These are phyloP conservation scores for Arctocebus calabarensis DNA, from an alignment of 2,797 vertebrate species.

Conservation along the genomic window DNA sequence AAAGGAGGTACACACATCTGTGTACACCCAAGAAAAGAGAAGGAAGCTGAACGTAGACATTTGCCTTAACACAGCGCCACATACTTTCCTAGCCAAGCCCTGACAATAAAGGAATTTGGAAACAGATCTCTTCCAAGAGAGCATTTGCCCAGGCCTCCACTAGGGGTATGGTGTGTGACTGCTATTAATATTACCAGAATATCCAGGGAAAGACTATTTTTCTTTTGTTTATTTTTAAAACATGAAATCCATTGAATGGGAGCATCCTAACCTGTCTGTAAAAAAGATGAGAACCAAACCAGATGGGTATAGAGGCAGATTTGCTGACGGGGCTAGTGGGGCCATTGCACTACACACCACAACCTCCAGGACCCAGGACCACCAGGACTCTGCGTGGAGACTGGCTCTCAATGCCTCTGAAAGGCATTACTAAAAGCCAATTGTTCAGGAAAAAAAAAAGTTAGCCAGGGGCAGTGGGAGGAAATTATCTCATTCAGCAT, in stretches of 20 bases:
- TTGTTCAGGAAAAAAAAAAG: conserved; percentile 14
- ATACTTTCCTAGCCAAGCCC: not conserved
- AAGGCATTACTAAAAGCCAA: not conserved
- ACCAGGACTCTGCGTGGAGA: not conserved
- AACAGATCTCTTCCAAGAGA: not conserved
- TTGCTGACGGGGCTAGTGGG: accelerated
- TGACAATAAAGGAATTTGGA: conserved; percentile 1
- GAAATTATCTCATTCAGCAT: not conserved
- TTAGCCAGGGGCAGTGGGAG: not conserved
- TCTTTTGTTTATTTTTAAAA: conserved; percentile 10
- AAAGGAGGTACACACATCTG: not conserved
- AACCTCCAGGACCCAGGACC: not conserved
- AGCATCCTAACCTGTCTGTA: not conserved
- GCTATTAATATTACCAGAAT: not conserved
- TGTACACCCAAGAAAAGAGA: not conserved
- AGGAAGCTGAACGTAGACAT: not conserved
- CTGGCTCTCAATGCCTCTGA: not conserved
- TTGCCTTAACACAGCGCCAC: not conserved
- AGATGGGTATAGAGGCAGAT: not conserved
- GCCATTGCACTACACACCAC: accelerated
- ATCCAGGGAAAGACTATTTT: not conserved
- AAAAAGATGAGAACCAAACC: not conserved
- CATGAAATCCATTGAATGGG: not conserved
- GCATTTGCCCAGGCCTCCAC: not conserved
- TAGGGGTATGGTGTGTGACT: not conserved